Conservation (phyloP, 2,113 vertebrate genomes). For the Myiozetetes cayanensis region DNA sequence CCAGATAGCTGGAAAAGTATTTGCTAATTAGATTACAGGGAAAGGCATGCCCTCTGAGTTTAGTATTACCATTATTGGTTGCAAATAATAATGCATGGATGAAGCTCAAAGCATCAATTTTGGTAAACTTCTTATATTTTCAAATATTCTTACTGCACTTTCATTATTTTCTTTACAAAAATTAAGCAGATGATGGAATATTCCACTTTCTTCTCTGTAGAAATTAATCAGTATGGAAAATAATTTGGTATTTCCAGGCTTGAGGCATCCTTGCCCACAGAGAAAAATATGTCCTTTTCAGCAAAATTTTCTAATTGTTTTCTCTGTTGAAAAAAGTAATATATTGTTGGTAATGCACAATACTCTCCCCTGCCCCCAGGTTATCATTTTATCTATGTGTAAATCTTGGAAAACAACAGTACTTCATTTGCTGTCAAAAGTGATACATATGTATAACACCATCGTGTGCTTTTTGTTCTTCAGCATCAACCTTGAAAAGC, state of each 20-base stretch:
- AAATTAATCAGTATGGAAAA: background rate
- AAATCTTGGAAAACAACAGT: background rate
- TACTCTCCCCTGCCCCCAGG: background rate
- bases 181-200: background rate
- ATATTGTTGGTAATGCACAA: background rate
- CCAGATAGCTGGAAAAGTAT: background rate
- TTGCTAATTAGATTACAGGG: background rate
- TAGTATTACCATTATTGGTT: background rate
- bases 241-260: background rate
- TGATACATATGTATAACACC: background rate
- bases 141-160: background rate
- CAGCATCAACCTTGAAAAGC: background rate
- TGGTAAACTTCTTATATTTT: background rate
- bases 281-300: constrained; percentile 15
- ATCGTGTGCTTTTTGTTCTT: background rate
- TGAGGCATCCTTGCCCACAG: background rate
- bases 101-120: background rate
- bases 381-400: background rate
- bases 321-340: background rate
- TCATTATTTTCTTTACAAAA: background rate
- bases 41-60: background rate
- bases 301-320: constrained; percentile 20
- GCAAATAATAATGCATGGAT: background rate
- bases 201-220: background rate
- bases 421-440: constrained; percentile 43